phyloP scores from a whole-genome alignment of 2,888 invertebrate species.

The Yponomeuta evonymella region DNA sequence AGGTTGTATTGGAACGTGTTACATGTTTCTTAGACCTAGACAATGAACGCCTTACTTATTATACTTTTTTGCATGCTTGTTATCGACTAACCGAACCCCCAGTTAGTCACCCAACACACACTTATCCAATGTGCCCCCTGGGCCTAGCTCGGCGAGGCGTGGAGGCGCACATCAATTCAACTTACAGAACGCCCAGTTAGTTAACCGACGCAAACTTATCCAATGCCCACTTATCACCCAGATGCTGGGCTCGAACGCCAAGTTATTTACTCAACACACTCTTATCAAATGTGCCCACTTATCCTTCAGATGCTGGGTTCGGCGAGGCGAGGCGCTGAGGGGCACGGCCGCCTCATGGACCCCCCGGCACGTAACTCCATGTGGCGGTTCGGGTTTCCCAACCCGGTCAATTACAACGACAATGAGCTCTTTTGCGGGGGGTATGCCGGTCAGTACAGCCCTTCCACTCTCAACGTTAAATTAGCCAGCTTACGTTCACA shows the following conservation, averaged over 20 bases:
- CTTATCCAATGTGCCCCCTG: background rate
- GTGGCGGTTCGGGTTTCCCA: constrained; percentile 97
- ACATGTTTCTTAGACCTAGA: background rate
- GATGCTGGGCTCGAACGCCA: constrained; percentile 52
- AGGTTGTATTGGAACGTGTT: background rate
- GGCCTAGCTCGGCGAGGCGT: constrained; percentile 67
- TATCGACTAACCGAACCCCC: too few relatives aligned
- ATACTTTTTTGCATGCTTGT: too few relatives aligned
- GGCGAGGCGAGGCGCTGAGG: constrained; percentile 71
- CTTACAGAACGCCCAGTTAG: too few relatives aligned
- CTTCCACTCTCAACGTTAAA: too few relatives aligned
- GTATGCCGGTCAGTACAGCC: constrained; percentile 80
- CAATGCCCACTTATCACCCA: constrained; percentile 24
- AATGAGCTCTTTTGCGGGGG: constrained; percentile 96
- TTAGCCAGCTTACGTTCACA: too few relatives aligned
- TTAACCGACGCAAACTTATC: too few relatives aligned
- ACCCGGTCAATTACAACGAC: constrained; percentile 95
- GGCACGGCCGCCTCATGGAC: constrained; percentile 93
- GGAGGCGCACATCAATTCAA: constrained; percentile 26
- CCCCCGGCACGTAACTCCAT: constrained; percentile 95
- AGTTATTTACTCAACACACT: too few relatives aligned
- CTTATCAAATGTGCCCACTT: too few relatives aligned
- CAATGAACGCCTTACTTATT: background rate
- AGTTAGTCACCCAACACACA: too few relatives aligned
- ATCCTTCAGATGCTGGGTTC: constrained; percentile 57